Base-by-base conservation (phyloP, 1,140 invertebrate genomes). In the Drosophila pruinosa region DNA sequence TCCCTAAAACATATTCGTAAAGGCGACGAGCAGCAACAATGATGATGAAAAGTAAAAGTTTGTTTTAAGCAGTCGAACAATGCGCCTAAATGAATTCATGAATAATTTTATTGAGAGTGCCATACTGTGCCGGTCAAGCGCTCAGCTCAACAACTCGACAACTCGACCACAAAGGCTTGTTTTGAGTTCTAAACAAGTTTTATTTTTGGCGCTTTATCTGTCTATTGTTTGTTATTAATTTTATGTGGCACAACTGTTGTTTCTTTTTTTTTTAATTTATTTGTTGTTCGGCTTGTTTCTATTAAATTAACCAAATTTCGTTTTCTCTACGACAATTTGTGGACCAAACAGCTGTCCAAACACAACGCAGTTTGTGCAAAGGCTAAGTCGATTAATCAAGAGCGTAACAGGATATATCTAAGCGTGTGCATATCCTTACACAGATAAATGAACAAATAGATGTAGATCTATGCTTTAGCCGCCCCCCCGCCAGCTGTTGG, bases 11-110 rank as follows among this genome's bases (percentile, higher is more conserved):
- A 22, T 50, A 58, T n/a, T 36, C 26, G 8, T 24, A 62, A 39
- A 15, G 5, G 22, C 38, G 28, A 28, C 63, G 1, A 64, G 43
- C 54, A 62, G 50, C 53, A 61, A 81, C 64, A 76, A 83, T 83
- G 41, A 67, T 72, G 41, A 71, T 72, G 64, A 68, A 85, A 85
- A 85, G 80, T 85, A 85, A 85, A 85, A 85, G 80, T 81, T 86
- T 81, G 52, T 68, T 71, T 86, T 85, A 43, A 56, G 54, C 56
- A 56, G 36, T 54, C 64, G 57, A 74, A 85, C 80, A 85, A 85
- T 77, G 61, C 69, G 59, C 43, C 34, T 50, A 85, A 64, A 79
- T 72, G 64, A 76, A 81, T 57, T 67, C 72, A 86, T 86, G 80
- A 86, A 85, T 85, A 81, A 74, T 86, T 85, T 76, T 10, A 72